phyloP scores from a whole-genome alignment of 2,113 vertebrate genomes.

The Nibea albiflora region DNA sequence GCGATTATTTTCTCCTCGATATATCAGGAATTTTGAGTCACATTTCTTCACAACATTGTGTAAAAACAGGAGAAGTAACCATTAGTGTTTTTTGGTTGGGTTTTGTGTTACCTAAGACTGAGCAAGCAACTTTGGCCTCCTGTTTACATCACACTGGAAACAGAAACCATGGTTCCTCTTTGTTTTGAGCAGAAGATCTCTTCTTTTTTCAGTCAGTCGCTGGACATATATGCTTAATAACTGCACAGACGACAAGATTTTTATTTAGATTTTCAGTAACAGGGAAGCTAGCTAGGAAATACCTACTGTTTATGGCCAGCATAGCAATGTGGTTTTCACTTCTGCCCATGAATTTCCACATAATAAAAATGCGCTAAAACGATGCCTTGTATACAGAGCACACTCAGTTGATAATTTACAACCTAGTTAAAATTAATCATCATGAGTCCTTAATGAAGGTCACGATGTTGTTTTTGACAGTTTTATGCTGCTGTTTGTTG shows the following conservation, averaged over 20 bases:
- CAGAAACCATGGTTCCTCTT: constrained; percentile 76
- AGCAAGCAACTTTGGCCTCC: constrained; percentile 34
- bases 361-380: background rate
- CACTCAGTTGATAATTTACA: background rate
- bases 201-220: constrained; percentile 13
- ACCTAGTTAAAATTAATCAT: background rate
- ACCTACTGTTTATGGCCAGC: background rate
- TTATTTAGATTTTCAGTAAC: background rate
- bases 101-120: constrained; percentile 52
- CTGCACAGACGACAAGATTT: background rate
- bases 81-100: background rate
- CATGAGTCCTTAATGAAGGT: background rate
- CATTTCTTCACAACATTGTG: constrained; percentile 8
- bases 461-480: background rate
- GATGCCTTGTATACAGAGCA: background rate
- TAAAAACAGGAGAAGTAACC: constrained; percentile 5
- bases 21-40: background rate
- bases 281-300: background rate
- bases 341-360: background rate
- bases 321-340: background rate
- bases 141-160: constrained; percentile 67
- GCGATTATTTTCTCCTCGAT: background rate
- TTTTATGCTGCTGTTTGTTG: background rate
- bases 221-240: background rate
- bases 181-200: constrained; percentile 6